Conservation (phyloP, 2,888 invertebrate species). For the Tridacna gigas region DNA sequence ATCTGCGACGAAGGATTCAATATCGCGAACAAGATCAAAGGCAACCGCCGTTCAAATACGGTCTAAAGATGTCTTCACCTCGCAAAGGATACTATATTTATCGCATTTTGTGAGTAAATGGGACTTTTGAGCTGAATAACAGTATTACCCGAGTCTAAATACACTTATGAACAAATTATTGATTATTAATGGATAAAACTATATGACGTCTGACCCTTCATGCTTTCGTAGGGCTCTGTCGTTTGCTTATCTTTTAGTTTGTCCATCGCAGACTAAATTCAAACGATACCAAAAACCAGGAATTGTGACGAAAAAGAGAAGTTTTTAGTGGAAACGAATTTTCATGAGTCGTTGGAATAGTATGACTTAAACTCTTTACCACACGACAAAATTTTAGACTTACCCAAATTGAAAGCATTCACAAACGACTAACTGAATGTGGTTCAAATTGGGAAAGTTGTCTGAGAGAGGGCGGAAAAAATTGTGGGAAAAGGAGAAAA, state of each 20-base stretch:
- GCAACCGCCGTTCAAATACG: constrained; percentile 16
- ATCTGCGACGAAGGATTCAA: constrained; percentile 62
- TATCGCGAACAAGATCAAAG: constrained; percentile 37
- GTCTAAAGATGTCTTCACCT: constrained; percentile 26
- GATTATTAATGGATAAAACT: constrained; percentile 20
- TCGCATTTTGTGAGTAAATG: constrained; percentile 65
- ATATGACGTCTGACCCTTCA: not conserved
- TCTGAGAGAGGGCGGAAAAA: not conserved
- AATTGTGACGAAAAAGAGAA: too few species aligned
- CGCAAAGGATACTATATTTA: constrained; percentile 73
- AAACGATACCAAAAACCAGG: too few species aligned
- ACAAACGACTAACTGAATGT: not conserved
- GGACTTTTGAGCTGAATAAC: constrained; percentile 53
- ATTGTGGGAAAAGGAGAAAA: not conserved
- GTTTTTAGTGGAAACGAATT: too few species aligned
- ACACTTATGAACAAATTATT: constrained; percentile 26
- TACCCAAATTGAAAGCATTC: not conserved
- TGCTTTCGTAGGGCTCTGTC: not conserved
- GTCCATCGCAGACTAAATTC: too few species aligned
- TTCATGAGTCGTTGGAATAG: too few species aligned
- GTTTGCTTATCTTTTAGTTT: too few species aligned
- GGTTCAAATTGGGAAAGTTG: not conserved
- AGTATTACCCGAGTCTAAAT: constrained; percentile 17
- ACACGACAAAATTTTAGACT: not conserved
- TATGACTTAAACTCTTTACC: not conserved